phyloP scores from a whole-genome alignment of 2,797 vertebrate species.

The Limnodromus scolopaceus region DNA sequence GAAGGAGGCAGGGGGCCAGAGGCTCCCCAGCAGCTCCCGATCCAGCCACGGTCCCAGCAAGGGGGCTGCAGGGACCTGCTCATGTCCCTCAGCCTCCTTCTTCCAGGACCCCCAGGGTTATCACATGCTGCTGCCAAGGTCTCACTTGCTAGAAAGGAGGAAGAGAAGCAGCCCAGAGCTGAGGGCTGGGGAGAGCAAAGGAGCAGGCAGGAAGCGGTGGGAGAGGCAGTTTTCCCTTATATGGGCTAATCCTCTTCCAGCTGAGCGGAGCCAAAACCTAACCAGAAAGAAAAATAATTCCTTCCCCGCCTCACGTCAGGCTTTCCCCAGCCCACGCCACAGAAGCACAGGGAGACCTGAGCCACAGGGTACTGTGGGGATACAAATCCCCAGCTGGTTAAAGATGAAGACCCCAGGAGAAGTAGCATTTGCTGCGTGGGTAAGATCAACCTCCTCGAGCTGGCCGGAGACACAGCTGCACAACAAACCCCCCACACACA shows the following conservation, averaged over 20 bases:
- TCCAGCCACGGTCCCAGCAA: neutral
- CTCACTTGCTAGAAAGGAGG: neutral
- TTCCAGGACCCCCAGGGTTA: neutral
- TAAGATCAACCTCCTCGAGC: neutral
- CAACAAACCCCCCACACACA: neutral
- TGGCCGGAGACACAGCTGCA: neutral
- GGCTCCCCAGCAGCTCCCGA: neutral
- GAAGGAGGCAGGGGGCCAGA: neutral
- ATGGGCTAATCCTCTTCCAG: conserved; percentile 72
- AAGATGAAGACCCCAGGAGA: neutral
- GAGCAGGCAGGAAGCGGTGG: neutral
- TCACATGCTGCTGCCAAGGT: neutral
- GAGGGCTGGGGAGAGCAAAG: neutral
- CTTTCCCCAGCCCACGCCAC: neutral
- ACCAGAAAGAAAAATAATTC: conserved; percentile 49
- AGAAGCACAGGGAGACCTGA: neutral
- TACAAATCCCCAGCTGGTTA: neutral
- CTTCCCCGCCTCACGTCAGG: neutral
- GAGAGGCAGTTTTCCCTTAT: conserved; percentile 74
- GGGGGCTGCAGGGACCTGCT: neutral
- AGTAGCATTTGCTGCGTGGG: rapidly evolving
- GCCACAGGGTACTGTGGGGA: neutral
- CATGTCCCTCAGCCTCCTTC: neutral
- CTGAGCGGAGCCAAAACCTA: conserved; percentile 34
- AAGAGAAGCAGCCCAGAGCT: neutral